Conservation (phyloP, 2,888 invertebrate genomes). For the Vannuccia rotundouncinata region DNA sequence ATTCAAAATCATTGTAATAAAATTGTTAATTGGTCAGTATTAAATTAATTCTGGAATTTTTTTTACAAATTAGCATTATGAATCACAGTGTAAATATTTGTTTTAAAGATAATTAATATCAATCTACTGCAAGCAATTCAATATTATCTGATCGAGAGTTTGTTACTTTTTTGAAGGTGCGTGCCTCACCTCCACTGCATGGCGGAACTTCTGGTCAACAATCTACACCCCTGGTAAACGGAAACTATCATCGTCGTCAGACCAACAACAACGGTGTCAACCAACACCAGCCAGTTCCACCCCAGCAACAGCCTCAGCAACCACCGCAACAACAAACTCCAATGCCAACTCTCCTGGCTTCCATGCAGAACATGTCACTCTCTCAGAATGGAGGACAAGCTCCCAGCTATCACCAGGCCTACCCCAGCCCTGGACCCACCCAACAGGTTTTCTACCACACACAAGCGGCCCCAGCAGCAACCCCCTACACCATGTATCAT, state of each 20-base stretch:
- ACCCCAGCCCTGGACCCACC: not conserved
- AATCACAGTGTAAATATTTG: too few species aligned
- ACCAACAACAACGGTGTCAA: slow-evolving; percentile 10
- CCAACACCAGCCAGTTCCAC: not conserved
- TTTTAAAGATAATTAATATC: too few species aligned
- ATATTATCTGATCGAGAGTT: too few species aligned
- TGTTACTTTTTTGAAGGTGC: not conserved
- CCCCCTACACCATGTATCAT: not conserved
- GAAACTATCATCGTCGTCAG: slow-evolving; percentile 7
- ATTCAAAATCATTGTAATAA: too few species aligned
- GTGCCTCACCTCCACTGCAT: not conserved
- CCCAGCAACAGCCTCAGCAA: slow-evolving; percentile 2
- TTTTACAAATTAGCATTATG: too few species aligned
- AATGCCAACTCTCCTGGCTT: slow-evolving; percentile 5
- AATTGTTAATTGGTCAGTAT: too few species aligned
- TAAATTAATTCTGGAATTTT: too few species aligned
- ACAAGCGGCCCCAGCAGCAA: not conserved
- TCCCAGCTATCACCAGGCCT: not conserved
- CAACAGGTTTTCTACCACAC: not conserved
- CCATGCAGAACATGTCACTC: not conserved
- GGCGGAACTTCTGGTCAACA: not conserved
- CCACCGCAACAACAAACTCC: not conserved
- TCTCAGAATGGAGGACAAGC: not conserved
- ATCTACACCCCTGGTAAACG: not conserved
- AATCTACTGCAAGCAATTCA: too few species aligned